These are phyloP conservation scores for Carettochelys insculpta DNA, from an alignment of 2,113 vertebrate genomes.

Conservation along the genomic window DNA sequence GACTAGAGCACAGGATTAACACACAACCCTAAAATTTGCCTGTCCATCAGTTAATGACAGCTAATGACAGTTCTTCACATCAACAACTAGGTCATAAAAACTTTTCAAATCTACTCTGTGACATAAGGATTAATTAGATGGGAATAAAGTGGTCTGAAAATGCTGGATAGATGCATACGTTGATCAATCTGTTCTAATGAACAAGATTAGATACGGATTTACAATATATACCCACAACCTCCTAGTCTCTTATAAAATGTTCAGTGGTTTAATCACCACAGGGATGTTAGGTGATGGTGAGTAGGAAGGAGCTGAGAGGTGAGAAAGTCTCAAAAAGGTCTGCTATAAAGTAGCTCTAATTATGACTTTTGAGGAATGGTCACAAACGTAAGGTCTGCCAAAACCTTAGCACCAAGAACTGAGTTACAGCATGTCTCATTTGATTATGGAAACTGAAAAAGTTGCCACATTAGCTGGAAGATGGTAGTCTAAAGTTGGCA, in stretches of 20 bases:
- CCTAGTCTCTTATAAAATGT: neutral
- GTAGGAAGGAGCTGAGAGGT: neutral
- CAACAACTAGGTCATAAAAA: neutral
- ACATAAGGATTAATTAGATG: neutral
- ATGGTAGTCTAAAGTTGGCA: accelerated
- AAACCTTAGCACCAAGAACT: neutral
- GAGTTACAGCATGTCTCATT: neutral
- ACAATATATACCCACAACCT: neutral
- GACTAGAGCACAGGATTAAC: neutral
- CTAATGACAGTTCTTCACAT: neutral
- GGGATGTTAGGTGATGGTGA: too few relatives aligned
- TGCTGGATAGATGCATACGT: neutral
- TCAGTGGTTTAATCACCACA: neutral
- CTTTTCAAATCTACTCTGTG: neutral
- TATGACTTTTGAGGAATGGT: too few relatives aligned
- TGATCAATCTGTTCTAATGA: neutral
- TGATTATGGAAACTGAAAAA: neutral
- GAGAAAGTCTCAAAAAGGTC: neutral
- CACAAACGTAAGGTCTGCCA: neutral
- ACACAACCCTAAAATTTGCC: neutral
- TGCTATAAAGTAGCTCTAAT: too few relatives aligned
- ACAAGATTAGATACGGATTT: neutral
- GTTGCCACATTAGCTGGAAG: neutral
- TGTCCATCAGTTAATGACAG: neutral
- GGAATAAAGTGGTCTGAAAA: neutral